phyloP scores from a whole-genome alignment of 2,113 vertebrate genomes.

The Amazona vittata region DNA sequence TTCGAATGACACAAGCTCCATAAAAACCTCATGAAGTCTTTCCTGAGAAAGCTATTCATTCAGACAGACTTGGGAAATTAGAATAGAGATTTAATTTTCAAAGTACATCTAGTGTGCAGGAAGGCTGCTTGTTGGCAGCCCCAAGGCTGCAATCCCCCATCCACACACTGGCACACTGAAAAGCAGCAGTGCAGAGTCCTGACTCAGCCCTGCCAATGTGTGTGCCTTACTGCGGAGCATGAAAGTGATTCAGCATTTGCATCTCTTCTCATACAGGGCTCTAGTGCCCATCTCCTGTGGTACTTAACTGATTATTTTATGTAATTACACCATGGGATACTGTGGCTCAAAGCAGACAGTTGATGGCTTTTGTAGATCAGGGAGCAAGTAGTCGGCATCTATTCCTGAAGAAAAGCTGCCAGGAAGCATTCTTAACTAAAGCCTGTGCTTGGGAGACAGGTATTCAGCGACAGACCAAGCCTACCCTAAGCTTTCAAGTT shows the following conservation, averaged over 20 bases:
- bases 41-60: neutral
- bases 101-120: neutral
- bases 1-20: neutral
- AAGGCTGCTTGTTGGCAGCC: neutral
- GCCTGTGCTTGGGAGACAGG: neutral
- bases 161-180: neutral
- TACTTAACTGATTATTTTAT: neutral
- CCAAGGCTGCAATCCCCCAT: neutral
- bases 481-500: neutral
- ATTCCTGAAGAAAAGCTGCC: neutral
- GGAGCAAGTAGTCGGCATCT: neutral
- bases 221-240: rapidly evolving
- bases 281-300: neutral
- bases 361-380: neutral
- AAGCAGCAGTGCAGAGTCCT: neutral
- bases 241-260: neutral
- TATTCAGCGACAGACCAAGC: neutral
- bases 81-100: neutral
- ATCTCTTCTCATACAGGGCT: neutral
- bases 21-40: neutral
- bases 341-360: neutral
- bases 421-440: neutral
- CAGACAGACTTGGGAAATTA: neutral
- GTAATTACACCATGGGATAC: neutral
- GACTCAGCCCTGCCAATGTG: neutral